Evolutionary conservation across 2,797 vertebrate genomes (phyloP).

Genomic region (Trachops cirrhosus): DNA sequence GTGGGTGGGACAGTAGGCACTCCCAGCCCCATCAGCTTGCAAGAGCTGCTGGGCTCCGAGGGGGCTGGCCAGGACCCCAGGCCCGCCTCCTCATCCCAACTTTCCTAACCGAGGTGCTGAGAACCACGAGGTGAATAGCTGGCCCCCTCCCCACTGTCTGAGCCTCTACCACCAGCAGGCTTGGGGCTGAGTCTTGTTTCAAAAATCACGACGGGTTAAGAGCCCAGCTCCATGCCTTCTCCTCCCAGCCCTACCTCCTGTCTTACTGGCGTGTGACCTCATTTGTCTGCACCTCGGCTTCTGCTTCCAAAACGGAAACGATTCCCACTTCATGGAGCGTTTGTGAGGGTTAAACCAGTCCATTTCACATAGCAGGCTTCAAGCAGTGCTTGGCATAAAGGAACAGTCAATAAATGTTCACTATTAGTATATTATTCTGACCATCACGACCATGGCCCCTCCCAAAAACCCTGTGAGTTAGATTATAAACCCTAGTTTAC

Average conservation of each 20-base stretch:
- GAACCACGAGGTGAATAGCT: not conserved
- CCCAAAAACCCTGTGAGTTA: not conserved
- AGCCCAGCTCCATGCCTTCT: not conserved
- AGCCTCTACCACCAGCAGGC: not conserved
- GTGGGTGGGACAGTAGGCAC: not conserved
- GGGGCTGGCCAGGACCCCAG: not conserved
- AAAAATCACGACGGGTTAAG: not conserved
- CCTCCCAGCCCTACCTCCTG: not conserved
- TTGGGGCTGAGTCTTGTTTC: not conserved
- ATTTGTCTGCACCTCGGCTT: not conserved
- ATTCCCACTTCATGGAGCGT: not conserved
- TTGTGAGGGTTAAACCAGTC: not conserved
- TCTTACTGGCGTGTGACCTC: not conserved
- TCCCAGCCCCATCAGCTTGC: not conserved
- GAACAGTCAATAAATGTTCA: not conserved
- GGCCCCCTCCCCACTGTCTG: not conserved
- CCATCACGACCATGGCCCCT: not conserved
- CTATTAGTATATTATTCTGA: not conserved
- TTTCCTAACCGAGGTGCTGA: not conserved
- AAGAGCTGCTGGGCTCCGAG: not conserved
- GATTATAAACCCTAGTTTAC: not conserved
- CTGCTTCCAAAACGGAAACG: not conserved
- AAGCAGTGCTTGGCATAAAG: not conserved
- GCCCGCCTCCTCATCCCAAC: not conserved
- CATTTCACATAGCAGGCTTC: not conserved